Conservation (phyloP, 2,888 invertebrate genomes). For the Caenorhabditis sp. region DNA sequence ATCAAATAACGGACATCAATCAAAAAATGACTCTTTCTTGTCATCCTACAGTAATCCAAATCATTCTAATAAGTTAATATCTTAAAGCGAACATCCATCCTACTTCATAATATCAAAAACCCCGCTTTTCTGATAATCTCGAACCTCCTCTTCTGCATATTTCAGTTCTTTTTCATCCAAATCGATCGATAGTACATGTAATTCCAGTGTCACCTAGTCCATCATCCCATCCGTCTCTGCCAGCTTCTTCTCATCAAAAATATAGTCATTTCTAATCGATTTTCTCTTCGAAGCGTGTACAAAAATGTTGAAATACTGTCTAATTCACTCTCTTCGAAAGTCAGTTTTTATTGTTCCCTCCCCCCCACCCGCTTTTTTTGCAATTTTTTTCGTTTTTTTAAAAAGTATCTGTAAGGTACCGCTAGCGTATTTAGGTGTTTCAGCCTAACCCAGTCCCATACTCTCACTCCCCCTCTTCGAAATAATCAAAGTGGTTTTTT, state of each 20-base stretch:
- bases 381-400: slow-evolving; percentile 16
- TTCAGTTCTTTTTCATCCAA: slow-evolving; percentile 17
- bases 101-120: slow-evolving; percentile 20
- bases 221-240: slow-evolving; percentile 27
- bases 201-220: slow-evolving; percentile 45
- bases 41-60: slow-evolving; percentile 8
- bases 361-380: slow-evolving; percentile 17
- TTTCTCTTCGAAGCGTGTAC: slow-evolving; percentile 47
- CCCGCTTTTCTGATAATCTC: slow-evolving; percentile 12
- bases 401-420: slow-evolving; percentile 61
- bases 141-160: slow-evolving; percentile 14
- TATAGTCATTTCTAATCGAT: slow-evolving; percentile 36
- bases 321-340: not conserved
- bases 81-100: slow-evolving; percentile 12
- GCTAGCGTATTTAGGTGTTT: slow-evolving; percentile 61
- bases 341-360: slow-evolving; percentile 27
- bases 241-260: slow-evolving; percentile 5
- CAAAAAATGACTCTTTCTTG: slow-evolving; percentile 2
- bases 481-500: slow-evolving; percentile 3
- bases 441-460: slow-evolving; percentile 43
- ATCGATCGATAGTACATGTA: slow-evolving; percentile 55
- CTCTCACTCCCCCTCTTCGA: not conserved
- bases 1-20: slow-evolving; percentile 49
- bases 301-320: slow-evolving; percentile 12
- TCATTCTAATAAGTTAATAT: slow-evolving; percentile 2